A percentile compares a stretch with the other conserved stretches of the same genome.
Conservation (phyloP, 2,113 vertebrate genomes). For the Solea solea region DNA sequence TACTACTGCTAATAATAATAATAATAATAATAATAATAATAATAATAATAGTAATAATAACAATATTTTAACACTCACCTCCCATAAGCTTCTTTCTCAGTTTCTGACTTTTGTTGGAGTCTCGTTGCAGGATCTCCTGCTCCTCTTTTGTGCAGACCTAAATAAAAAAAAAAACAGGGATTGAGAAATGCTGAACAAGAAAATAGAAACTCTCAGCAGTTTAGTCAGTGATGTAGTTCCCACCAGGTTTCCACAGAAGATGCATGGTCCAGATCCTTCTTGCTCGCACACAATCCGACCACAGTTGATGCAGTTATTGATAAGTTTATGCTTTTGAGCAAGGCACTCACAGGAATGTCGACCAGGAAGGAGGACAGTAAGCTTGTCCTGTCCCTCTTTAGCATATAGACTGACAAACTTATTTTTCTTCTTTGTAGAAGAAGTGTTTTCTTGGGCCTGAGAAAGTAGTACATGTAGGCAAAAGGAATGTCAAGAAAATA, state of each 20-base stretch:
- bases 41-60: too few relatives aligned
- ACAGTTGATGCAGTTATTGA: conserved; percentile 95
- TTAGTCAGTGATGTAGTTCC: background rate
- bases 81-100: conserved; percentile 94
- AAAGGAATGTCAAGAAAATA: background rate
- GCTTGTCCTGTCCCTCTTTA: conserved; percentile 91
- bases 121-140: conserved; percentile 91
- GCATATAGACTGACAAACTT: conserved; percentile 91
- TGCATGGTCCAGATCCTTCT: conserved; percentile 94
- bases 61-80: conserved; percentile 75
- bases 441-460: conserved; percentile 87
- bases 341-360: conserved; percentile 92
- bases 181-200: background rate
- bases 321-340: conserved; percentile 94
- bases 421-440: conserved; percentile 89
- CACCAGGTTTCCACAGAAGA: conserved; percentile 94
- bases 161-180: background rate
- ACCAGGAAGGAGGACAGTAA: conserved; percentile 90
- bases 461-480: background rate
- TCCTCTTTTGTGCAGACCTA: conserved; percentile 97
- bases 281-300: conserved; percentile 96
- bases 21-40: too few relatives aligned
- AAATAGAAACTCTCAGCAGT: background rate
- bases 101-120: conserved; percentile 98
- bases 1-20: too few relatives aligned